Evolutionary conservation across 1,140 invertebrate genomes (phyloP), one percentile per base, ranked within the genome.

Genomic region (Aphis craccivora): DNA sequence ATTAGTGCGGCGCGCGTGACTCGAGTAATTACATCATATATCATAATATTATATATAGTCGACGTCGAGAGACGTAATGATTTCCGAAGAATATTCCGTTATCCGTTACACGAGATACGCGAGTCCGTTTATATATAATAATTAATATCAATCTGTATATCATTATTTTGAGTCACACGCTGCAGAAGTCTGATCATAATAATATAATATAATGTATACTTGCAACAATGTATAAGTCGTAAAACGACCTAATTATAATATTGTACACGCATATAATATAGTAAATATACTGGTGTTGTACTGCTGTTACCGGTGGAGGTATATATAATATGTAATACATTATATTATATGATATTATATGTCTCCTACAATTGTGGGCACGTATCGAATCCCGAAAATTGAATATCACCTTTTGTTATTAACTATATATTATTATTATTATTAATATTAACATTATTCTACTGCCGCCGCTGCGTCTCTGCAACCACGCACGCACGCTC

Each of bases 311-410:
- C 60, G 30, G 60, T n/a, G 60, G n/a, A 14, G 60, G 30, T 76
- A n/a, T 76, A 14, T n/a, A 5, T n/a, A n/a, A 67, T 67, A 45
- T 45, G n/a, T 18, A 60, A 4, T 30, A 11, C 30, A 14, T 67
- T 67, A n/a, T 67, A n/a, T 30, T 67, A 67, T 76, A 30, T 48
- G 48, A 30, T 60, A 60, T 30, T 25, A 55, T 67, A 6, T 30
- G 55, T 67, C 30, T 67, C 30, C 30, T 67, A n/a, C 60, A 18
- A 76, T 76, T 30, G 45, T 86, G 43, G 43, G 25, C 43, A 30
- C 83, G 37, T 25, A 86, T 45, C 40, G 23, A 89, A 55, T 89
- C 88, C 35, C 51, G 35, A 89, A 89, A 89, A 89, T 76, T 76
- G 37, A 91, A 91, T 91, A 76, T 60, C 53, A 40, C 43, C 18